Conservation (phyloP, 92 coral and sea anemone species). For the Siderastrea radians region DNA sequence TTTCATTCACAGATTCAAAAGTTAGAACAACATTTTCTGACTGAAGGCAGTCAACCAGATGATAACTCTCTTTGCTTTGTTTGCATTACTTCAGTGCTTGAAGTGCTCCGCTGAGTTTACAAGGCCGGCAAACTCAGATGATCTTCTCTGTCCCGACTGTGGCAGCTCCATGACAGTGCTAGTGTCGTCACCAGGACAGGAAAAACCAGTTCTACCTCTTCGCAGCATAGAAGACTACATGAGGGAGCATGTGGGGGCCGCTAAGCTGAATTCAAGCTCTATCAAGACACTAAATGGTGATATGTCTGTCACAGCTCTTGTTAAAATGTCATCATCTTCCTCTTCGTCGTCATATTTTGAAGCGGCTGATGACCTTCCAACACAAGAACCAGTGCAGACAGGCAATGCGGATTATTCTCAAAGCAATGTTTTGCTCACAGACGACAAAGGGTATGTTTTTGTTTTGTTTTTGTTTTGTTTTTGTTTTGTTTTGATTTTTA, state of each 20-base stretch:
- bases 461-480: no score
- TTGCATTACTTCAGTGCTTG: conserved; percentile 67
- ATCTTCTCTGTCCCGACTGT: conserved; percentile 80
- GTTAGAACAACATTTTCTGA: not conserved
- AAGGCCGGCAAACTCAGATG: conserved; percentile 44
- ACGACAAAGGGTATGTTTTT: conserved; percentile 24
- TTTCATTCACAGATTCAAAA: not conserved
- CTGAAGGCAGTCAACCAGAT: not conserved
- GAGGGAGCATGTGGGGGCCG: conserved; percentile 1
- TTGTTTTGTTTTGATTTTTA: not conserved
- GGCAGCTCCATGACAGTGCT: conserved; percentile 82
- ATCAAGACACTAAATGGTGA: conserved; percentile 24
- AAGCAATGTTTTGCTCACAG: not conserved
- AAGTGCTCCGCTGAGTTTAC: conserved; percentile 86
- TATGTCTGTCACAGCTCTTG: conserved; percentile 37
- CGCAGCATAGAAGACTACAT: not conserved
- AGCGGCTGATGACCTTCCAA: not conserved
- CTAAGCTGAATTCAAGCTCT: conserved; percentile 55
- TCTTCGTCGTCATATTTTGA: conserved; percentile 35
- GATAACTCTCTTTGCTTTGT: not conserved
- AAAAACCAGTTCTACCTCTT: conserved; percentile 10
- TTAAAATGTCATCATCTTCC: conserved; percentile 23
- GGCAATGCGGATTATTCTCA: not conserved
- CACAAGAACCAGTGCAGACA: not conserved
- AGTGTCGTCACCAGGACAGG: conserved; percentile 55